phyloP scores from a whole-genome alignment of 2,113 vertebrate genomes.

The Trachemys scripta region DNA sequence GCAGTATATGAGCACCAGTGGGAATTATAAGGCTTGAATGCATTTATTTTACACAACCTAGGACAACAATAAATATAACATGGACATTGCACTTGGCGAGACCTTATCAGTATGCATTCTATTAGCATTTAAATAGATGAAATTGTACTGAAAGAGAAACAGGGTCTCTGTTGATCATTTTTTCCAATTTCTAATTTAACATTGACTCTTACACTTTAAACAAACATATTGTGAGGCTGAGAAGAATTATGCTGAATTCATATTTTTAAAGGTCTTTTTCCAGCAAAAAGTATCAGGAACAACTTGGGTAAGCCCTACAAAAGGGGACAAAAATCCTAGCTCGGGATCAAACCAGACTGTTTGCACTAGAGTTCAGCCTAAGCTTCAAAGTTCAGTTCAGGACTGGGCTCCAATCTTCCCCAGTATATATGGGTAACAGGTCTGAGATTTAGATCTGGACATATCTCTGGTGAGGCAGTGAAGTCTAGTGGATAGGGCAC shows the following conservation, averaged over 20 bases:
- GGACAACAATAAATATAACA: conserved; percentile 41
- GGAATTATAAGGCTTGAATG: conserved; percentile 22
- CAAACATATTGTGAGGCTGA: conserved; percentile 56
- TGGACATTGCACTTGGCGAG: conserved; percentile 31
- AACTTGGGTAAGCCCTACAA: background rate
- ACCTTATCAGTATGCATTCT: conserved; percentile 46
- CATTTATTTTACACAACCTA: background rate
- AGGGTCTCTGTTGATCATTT: conserved; percentile 44
- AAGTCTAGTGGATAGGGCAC: background rate
- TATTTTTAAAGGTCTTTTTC: background rate
- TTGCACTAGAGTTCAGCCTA: background rate
- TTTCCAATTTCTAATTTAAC: conserved; percentile 51
- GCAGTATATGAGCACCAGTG: background rate
- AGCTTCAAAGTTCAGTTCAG: fast-evolving
- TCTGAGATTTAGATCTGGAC: background rate
- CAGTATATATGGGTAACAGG: fast-evolving
- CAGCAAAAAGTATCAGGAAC: background rate
- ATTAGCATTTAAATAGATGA: conserved; percentile 59
- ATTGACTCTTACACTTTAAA: conserved; percentile 56
- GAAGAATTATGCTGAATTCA: conserved; percentile 1
- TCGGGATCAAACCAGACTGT: background rate
- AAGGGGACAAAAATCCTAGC: background rate
- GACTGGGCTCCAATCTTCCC: background rate
- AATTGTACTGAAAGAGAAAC: conserved; percentile 61
- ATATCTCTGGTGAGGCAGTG: background rate